These are phyloP conservation scores for Mormyrus proboscirostris DNA, from an alignment of 2,797 vertebrate genomes.

Conservation along the genomic window DNA sequence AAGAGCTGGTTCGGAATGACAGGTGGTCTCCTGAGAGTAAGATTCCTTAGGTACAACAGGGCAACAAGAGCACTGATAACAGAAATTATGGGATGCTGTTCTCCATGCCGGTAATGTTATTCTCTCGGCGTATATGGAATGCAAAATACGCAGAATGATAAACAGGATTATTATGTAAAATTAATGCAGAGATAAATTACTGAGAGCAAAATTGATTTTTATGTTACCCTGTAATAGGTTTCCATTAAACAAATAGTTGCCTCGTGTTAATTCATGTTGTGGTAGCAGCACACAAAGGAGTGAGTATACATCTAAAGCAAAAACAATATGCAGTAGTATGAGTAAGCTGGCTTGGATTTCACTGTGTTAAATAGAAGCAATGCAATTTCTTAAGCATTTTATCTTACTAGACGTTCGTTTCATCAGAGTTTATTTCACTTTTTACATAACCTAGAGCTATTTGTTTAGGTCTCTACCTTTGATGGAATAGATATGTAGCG, in stretches of 20 bases:
- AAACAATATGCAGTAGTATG: neutral
- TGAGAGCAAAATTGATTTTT: constrained; percentile 8
- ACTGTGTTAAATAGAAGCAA: neutral
- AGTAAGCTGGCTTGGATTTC: neutral
- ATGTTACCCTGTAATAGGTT: neutral
- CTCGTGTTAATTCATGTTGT: constrained; percentile 2
- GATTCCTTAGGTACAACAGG: neutral
- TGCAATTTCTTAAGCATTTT: neutral
- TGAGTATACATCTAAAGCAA: neutral
- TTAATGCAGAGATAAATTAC: constrained; percentile 6
- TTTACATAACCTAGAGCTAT: neutral
- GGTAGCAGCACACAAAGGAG: neutral
- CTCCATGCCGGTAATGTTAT: neutral
- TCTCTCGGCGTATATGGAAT: neutral
- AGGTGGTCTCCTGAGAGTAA: neutral
- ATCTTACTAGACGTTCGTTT: neutral
- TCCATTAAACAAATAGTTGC: constrained; percentile 12
- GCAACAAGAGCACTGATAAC: neutral
- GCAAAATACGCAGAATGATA: neutral
- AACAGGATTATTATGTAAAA: constrained; percentile 7
- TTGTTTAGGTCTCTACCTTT: neutral
- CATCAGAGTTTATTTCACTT: neutral
- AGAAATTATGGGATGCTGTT: neutral
- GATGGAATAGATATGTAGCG: neutral
- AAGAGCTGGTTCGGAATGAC: neutral